Percentiles rank a stretch among this genome's conserved stretches.
These are phyloP conservation scores for Cottus gobio DNA, from an alignment of 2,113 vertebrate species.

Conservation along the genomic window DNA sequence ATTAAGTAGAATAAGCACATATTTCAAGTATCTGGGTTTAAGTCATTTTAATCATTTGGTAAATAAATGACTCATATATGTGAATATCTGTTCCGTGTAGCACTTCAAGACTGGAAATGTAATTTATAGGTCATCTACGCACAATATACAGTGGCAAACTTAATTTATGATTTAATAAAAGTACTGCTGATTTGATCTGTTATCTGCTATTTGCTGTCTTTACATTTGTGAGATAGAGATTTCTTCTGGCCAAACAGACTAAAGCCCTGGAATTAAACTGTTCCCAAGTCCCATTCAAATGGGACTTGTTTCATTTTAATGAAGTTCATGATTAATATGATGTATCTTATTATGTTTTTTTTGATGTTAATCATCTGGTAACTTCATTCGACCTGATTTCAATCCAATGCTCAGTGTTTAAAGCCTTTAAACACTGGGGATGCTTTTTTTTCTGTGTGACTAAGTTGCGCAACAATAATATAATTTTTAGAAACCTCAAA, in stretches of 20 bases:
- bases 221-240: background rate
- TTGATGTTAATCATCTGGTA: background rate
- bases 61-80: background rate
- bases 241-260: background rate
- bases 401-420: background rate
- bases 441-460: background rate
- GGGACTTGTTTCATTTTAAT: background rate
- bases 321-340: background rate
- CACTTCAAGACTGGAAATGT: background rate
- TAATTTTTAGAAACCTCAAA: background rate
- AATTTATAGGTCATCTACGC: background rate
- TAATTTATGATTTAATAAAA: background rate
- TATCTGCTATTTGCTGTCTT: background rate
- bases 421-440: background rate
- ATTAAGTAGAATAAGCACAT: background rate
- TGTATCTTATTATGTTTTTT: background rate
- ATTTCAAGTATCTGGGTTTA: background rate
- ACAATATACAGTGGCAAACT: background rate
- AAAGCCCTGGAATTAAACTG: constrained; percentile 1
- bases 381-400: background rate
- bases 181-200: background rate
- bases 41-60: background rate
- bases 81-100: background rate
- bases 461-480: background rate
- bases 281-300: no score